phyloP scores from a whole-genome alignment of 2,888 invertebrate species.

The Drosophila emarginata region DNA sequence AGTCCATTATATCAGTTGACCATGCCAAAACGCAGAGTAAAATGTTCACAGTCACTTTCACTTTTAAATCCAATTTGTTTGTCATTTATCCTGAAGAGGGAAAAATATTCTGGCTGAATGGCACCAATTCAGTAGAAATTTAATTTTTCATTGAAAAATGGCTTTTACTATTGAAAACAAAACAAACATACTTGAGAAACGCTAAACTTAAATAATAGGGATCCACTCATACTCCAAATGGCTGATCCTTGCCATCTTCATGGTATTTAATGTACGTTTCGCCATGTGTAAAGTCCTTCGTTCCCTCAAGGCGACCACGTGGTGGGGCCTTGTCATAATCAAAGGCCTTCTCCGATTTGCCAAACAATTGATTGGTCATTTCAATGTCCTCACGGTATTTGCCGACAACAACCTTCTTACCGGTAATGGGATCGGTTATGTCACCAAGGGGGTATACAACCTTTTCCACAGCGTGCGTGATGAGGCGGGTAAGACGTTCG shows the following conservation, averaged over 20 bases:
- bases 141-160: neutral
- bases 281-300: constrained; percentile 90
- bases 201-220: neutral
- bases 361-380: constrained; percentile 87
- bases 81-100: no score
- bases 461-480: constrained; percentile 91
- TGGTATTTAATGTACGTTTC: constrained; percentile 91
- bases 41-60: no score
- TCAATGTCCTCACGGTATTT: constrained; percentile 90
- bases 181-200: constrained; percentile 25
- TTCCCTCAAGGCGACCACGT: constrained; percentile 92
- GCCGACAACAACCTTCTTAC: constrained; percentile 89
- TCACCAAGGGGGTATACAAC: constrained; percentile 92
- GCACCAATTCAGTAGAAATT: neutral
- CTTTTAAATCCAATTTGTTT: no score
- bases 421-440: constrained; percentile 92
- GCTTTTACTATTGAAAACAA: constrained; percentile 30
- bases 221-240: constrained; percentile 86
- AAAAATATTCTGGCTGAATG: no score
- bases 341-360: constrained; percentile 87
- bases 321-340: constrained; percentile 90
- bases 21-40: no score
- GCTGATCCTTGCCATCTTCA: constrained; percentile 88
- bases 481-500: constrained; percentile 88
- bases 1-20: no score